Percentiles rank a stretch among this genome's conserved stretches.
phyloP scores from a whole-genome alignment of 2,888 invertebrate genomes.

The Coronaproctus castanopsis region DNA sequence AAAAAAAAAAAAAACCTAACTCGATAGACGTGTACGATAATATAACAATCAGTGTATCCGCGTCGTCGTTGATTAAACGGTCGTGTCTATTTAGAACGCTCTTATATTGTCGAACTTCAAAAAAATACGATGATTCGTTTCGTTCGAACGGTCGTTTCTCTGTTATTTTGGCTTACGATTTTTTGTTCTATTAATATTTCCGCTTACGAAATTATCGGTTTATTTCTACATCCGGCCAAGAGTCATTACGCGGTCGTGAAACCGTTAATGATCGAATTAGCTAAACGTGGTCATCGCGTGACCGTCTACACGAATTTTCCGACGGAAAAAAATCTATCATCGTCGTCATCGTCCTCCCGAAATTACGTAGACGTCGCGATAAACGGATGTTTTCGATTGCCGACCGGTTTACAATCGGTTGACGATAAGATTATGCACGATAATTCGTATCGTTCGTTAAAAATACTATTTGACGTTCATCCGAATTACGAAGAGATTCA shows the following conservation, averaged over 20 bases:
- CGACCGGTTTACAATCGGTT: background rate
- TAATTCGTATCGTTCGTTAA: background rate
- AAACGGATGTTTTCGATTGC: background rate
- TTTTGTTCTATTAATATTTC: no score
- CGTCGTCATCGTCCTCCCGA: background rate
- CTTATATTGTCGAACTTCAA: no score
- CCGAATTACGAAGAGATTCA: background rate
- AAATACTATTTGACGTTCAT: background rate
- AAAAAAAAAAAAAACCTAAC: no score
- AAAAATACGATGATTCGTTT: no score
- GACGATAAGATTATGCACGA: background rate
- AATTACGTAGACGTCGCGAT: background rate
- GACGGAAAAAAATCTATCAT: background rate
- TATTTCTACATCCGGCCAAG: constrained; percentile 11
- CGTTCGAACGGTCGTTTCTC: no score
- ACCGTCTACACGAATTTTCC: constrained; percentile 4
- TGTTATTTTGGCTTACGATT: no score
- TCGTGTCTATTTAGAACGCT: no score
- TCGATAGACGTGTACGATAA: no score
- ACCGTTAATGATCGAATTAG: constrained; percentile 8
- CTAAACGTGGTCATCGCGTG: constrained; percentile 12
- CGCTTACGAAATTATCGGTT: constrained; percentile 14
- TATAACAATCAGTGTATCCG: no score
- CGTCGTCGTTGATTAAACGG: no score
- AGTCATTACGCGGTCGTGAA: constrained; percentile 10